Evolutionary conservation across 2,888 invertebrate species (phyloP).

Genomic region (Mycalesis mineus): DNA sequence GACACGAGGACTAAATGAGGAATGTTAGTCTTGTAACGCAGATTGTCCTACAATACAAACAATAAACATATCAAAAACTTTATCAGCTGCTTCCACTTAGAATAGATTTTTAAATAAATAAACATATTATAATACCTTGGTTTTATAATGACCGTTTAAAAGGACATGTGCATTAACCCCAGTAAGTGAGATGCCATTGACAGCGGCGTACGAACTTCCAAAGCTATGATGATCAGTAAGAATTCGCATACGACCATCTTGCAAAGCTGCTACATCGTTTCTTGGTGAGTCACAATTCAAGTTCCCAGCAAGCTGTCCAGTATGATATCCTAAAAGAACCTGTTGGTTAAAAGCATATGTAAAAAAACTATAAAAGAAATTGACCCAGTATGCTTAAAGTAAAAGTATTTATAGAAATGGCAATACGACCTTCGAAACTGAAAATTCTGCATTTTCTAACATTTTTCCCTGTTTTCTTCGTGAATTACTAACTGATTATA

Average conservation of each 20-base stretch:
- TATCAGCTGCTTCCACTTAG: no score
- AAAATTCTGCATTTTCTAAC: no score
- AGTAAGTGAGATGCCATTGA: slow-evolving; percentile 55
- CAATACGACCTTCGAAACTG: no score
- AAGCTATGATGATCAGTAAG: slow-evolving; percentile 77
- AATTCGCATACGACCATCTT: slow-evolving; percentile 74
- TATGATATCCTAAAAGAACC: slow-evolving; percentile 81
- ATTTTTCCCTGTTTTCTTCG: no score
- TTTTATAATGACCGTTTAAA: slow-evolving; percentile 49
- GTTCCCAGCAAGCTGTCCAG: slow-evolving; percentile 83
- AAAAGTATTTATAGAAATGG: no score
- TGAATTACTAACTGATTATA: no score
- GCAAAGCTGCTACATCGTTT: slow-evolving; percentile 66
- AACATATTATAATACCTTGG: slow-evolving; percentile 57
- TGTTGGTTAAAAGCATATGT: slow-evolving; percentile 34
- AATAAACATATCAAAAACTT: no score
- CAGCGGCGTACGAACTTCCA: slow-evolving; percentile 64
- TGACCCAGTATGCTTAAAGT: no score
- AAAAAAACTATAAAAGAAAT: no score
- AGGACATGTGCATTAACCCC: slow-evolving; percentile 56
- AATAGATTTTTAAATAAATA: no score
- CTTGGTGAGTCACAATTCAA: slow-evolving; percentile 81
- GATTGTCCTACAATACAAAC: neutral
- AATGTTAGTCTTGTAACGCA: no score
- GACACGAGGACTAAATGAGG: no score